Evolutionary conservation across 2,888 invertebrate species (phyloP).

Genomic region (Sthenelais limicola): DNA sequence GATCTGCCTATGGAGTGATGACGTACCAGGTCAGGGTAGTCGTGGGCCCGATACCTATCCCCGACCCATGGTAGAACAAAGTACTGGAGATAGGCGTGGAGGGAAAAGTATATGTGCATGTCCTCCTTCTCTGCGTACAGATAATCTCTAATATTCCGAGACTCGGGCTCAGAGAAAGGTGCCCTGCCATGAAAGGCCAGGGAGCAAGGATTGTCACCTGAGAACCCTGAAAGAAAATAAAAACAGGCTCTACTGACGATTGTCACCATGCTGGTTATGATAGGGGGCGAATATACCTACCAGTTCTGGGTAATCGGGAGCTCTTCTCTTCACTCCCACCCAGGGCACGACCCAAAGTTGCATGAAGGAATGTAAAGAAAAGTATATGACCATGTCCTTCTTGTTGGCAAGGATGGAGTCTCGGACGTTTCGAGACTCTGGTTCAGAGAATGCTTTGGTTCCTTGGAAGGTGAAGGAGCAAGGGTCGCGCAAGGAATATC

Average conservation of each 20-base stretch:
- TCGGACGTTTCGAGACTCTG: conserved; percentile 12
- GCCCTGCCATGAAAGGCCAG: conserved; percentile 3
- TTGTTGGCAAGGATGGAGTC: background rate
- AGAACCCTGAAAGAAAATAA: conserved; percentile 13
- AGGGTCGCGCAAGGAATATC: too few relatives aligned
- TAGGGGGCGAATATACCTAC: too few relatives aligned
- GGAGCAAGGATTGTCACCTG: conserved; percentile 4
- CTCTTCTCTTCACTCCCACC: conserved; percentile 1
- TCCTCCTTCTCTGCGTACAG: background rate
- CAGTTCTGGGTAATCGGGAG: conserved; percentile 29
- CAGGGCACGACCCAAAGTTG: conserved; percentile 29
- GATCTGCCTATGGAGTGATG: too few relatives aligned
- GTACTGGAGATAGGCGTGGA: conserved; percentile 18
- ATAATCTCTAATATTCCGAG: background rate
- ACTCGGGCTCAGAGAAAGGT: conserved; percentile 16
- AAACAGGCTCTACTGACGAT: too few relatives aligned
- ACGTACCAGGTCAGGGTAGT: conserved; percentile 32
- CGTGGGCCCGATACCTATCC: background rate
- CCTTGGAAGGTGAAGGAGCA: conserved; percentile 31
- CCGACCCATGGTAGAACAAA: conserved; percentile 27
- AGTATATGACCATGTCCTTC: conserved; percentile 6
- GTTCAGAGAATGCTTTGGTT: conserved; percentile 19
- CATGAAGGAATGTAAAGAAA: conserved; percentile 33
- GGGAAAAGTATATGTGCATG: conserved; percentile 24
- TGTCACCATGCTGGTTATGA: too few relatives aligned